Evolutionary conservation across 2,797 vertebrate species (phyloP).

Genomic region (Sebastes hubbsi): DNA sequence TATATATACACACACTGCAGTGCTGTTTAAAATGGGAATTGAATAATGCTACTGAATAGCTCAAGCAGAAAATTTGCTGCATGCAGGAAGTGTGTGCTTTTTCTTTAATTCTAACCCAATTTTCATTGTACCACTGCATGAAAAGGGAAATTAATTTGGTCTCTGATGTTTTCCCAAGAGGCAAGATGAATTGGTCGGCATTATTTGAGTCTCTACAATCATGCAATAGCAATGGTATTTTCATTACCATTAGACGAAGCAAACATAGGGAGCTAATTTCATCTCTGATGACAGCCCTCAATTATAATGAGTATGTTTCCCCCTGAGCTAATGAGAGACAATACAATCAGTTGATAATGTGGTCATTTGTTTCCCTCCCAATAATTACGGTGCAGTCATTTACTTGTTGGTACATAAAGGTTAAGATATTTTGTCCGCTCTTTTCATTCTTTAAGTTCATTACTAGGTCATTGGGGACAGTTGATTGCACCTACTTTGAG

Average conservation of each 20-base stretch:
- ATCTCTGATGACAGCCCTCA: constrained; percentile 47
- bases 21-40: neutral
- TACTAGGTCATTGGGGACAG: neutral
- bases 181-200: constrained; percentile 16
- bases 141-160: constrained; percentile 9
- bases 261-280: constrained; percentile 57
- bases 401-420: constrained; percentile 34
- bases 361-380: constrained; percentile 32
- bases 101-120: constrained; percentile 4
- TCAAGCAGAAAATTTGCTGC: neutral
- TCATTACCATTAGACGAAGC: constrained; percentile 48
- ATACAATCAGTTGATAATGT: constrained; percentile 53
- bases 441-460: constrained; percentile 21
- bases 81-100: neutral
- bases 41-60: neutral
- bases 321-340: constrained; percentile 52
- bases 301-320: constrained; percentile 46
- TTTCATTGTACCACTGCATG: neutral
- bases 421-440: neutral
- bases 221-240: constrained; percentile 24
- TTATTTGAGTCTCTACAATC: constrained; percentile 22
- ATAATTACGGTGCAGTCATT: constrained; percentile 39
- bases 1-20: neutral
- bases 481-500: neutral
- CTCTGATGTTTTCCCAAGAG: constrained; percentile 17